Percentiles rank a stretch among this genome's conserved stretches.
phyloP scores from a whole-genome alignment of 1,140 invertebrate genomes.

The Dinothrombium tinctorium region DNA sequence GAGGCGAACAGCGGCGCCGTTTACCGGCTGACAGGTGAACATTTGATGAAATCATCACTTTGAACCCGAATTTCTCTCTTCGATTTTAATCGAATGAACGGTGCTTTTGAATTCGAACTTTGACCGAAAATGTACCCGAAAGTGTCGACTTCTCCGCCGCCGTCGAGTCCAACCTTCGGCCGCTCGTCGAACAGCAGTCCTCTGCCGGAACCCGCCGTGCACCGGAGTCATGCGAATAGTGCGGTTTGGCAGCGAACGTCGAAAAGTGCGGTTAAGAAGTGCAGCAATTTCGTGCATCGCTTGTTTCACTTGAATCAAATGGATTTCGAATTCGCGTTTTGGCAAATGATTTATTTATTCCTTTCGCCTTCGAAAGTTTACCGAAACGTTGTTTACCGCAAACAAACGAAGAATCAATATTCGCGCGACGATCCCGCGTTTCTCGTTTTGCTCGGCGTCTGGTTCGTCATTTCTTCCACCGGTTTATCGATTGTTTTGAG shows the following conservation, averaged over 20 bases:
- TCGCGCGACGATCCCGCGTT: slow-evolving; percentile 97
- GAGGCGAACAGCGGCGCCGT: too few relatives aligned
- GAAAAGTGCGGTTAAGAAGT: slow-evolving; percentile 9
- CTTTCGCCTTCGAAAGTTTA: slow-evolving; percentile 90
- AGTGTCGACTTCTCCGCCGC: too few relatives aligned
- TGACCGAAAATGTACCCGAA: too few relatives aligned
- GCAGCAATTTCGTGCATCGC: slow-evolving; percentile 4
- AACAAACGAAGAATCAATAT: slow-evolving; percentile 96
- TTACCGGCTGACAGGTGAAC: too few relatives aligned
- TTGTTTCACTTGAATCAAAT: slow-evolving; percentile 37
- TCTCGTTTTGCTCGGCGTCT: slow-evolving; percentile 65
- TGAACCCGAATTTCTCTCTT: too few relatives aligned
- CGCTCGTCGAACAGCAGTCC: too few relatives aligned
- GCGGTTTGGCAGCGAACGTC: background rate
- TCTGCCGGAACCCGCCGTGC: too few relatives aligned
- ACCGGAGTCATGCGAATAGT: too few relatives aligned
- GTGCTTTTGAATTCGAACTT: too few relatives aligned
- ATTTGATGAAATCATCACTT: too few relatives aligned
- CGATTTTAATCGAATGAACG: too few relatives aligned
- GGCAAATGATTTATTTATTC: slow-evolving; percentile 97
- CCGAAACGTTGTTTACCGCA: slow-evolving; percentile 90
- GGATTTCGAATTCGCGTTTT: slow-evolving; percentile 97
- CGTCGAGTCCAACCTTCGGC: too few relatives aligned
- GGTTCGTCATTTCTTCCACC: slow-evolving; percentile 52
- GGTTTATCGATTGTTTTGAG: slow-evolving; percentile 60